These are phyloP conservation scores for Heterohyrax brucei DNA, from an alignment of 2,797 vertebrate species.

Conservation along the genomic window DNA sequence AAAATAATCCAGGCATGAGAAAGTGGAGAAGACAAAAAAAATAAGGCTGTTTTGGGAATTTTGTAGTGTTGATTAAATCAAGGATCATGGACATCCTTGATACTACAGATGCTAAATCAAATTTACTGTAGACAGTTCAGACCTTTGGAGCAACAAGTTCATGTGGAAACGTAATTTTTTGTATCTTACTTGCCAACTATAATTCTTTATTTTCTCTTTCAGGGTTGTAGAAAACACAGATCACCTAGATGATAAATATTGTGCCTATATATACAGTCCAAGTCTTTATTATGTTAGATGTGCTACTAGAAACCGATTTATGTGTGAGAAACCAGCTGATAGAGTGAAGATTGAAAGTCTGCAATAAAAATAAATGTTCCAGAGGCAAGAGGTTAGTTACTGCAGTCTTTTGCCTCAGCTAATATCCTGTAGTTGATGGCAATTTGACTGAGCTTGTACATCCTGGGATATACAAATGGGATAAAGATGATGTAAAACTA, in stretches of 20 bases:
- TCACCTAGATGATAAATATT: not conserved
- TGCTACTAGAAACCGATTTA: rapidly evolving
- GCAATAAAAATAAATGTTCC: not conserved
- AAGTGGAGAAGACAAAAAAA: not conserved
- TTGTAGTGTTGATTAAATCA: not conserved
- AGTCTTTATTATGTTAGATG: rapidly evolving
- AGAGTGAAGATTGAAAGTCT: conserved; percentile 44
- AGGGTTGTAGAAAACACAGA: not conserved
- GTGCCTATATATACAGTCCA: rapidly evolving
- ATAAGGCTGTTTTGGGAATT: not conserved
- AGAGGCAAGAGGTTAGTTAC: not conserved
- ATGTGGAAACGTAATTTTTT: not conserved
- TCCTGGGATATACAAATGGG: not conserved
- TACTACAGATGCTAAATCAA: not conserved
- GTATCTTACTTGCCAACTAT: not conserved
- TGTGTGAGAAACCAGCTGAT: conserved; percentile 67
- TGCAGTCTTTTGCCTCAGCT: not conserved
- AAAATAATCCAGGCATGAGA: conserved; percentile 13
- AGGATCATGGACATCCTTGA: not conserved
- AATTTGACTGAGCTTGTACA: not conserved
- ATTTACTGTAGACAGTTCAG: not conserved
- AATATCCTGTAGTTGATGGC: not conserved
- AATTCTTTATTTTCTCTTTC: conserved; percentile 48
- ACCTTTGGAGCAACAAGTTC: not conserved
- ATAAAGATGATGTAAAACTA: not conserved